Evolutionary conservation across 1,140 invertebrate species (phyloP).

Genomic region (Danaus melanippus): DNA sequence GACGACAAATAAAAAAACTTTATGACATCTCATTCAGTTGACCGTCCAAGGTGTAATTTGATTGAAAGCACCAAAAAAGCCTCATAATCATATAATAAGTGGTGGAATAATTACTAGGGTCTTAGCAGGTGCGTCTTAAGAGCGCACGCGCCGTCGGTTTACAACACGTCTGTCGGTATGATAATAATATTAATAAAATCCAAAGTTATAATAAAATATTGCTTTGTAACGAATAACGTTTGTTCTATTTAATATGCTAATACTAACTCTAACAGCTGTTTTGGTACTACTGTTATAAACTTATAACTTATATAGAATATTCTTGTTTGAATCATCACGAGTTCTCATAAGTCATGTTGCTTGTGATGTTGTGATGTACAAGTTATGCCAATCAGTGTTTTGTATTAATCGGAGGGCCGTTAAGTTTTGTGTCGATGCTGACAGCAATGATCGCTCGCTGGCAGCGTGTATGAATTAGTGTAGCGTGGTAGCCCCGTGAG

Average conservation of each 20-base stretch:
- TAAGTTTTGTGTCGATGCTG: conserved; percentile 47
- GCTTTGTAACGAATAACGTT: conserved; percentile 16
- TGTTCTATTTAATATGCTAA: conserved; percentile 2
- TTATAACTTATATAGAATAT: no score
- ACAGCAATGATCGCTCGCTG: conserved; percentile 50
- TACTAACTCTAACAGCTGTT: conserved; percentile 6
- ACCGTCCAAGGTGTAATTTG: conserved; percentile 68
- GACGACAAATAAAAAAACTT: conserved; percentile 43
- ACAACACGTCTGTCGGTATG: conserved; percentile 16
- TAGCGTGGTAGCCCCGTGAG: conserved; percentile 61
- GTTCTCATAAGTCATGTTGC: no score
- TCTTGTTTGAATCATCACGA: no score
- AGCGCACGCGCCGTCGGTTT: conserved; percentile 47
- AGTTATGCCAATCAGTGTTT: conserved; percentile 32
- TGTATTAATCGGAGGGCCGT: conserved; percentile 51
- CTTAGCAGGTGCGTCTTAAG: conserved; percentile 52
- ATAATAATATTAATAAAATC: conserved; percentile 31
- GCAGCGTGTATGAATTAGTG: conserved; percentile 66
- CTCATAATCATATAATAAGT: conserved; percentile 71
- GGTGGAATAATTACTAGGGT: conserved; percentile 67
- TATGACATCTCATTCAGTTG: conserved; percentile 68
- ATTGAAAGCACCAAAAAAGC: conserved; percentile 71
- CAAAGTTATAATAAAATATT: conserved; percentile 22
- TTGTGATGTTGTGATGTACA: not conserved
- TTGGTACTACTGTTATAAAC: not conserved